A percentile compares a stretch with the other conserved stretches of the same genome.
phyloP scores from a whole-genome alignment of 2,888 invertebrate genomes.

The Caenorhabditis sp. region DNA sequence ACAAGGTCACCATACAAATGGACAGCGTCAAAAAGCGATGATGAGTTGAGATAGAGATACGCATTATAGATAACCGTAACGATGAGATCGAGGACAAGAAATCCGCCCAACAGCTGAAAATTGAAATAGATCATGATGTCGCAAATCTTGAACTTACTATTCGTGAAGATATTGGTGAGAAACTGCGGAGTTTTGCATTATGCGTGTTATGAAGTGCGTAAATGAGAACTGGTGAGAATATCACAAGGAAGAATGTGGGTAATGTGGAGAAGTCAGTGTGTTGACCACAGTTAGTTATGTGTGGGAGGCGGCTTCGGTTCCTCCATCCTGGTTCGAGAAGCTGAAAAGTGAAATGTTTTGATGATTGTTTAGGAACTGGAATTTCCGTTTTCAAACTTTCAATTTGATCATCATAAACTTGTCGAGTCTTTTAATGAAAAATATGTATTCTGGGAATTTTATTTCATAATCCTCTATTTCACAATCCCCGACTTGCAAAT shows the following conservation, averaged over 20 bases:
- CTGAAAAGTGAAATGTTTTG: constrained; percentile 49
- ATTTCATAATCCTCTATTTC: too few relatives aligned
- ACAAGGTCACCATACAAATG: constrained; percentile 67
- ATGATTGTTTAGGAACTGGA: too few relatives aligned
- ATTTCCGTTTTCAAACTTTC: too few relatives aligned
- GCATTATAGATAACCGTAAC: constrained; percentile 66
- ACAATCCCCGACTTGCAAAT: too few relatives aligned
- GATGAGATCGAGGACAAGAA: constrained; percentile 71
- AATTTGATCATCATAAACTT: too few relatives aligned
- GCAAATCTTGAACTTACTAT: constrained; percentile 75
- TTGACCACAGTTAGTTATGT: constrained; percentile 76
- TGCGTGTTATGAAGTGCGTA: constrained; percentile 76
- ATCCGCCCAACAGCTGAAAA: constrained; percentile 64
- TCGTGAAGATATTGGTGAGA: constrained; percentile 76
- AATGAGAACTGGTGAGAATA: constrained; percentile 74
- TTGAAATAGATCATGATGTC: not conserved
- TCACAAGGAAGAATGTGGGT: constrained; percentile 76
- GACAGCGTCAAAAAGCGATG: not conserved
- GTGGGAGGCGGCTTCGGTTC: constrained; percentile 66
- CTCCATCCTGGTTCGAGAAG: constrained; percentile 70
- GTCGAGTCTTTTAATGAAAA: too few relatives aligned
- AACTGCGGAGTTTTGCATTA: constrained; percentile 69
- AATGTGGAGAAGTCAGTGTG: constrained; percentile 77
- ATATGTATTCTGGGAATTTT: too few relatives aligned
- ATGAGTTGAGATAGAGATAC: constrained; percentile 37